phyloP scores from a whole-genome alignment of 2,888 invertebrate genomes.

The Colostygia pectinataria region DNA sequence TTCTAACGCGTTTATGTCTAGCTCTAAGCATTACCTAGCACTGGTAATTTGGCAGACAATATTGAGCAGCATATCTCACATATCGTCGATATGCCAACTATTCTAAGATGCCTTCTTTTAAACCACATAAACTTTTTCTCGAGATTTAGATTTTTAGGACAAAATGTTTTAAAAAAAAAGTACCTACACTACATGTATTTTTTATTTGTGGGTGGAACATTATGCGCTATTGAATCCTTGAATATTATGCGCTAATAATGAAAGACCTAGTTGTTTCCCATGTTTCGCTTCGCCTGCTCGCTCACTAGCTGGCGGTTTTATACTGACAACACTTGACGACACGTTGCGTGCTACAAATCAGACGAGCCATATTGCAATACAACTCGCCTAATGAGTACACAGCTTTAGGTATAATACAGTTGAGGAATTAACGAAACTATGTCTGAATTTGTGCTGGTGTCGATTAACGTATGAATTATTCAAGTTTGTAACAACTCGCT shows the following conservation, averaged over 20 bases:
- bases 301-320: too few relatives aligned
- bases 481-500: constrained; percentile 24
- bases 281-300: too few relatives aligned
- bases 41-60: not conserved
- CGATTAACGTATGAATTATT: constrained; percentile 33
- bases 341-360: not conserved
- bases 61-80: not conserved
- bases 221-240: too few relatives aligned
- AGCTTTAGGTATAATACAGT: constrained; percentile 6
- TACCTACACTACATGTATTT: too few relatives aligned
- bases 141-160: too few relatives aligned
- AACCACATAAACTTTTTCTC: too few relatives aligned
- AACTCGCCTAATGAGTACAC: not conserved
- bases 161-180: too few relatives aligned
- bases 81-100: too few relatives aligned
- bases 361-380: not conserved
- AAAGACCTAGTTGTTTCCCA: too few relatives aligned
- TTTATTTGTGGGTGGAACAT: too few relatives aligned
- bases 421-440: constrained; percentile 27
- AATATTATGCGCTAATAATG: too few relatives aligned
- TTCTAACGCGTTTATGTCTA: constrained; percentile 39
- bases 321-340: not conserved
- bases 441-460: constrained; percentile 23
- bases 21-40: constrained; percentile 1
- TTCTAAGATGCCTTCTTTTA: too few relatives aligned